Evolutionary conservation across 1,140 invertebrate species (phyloP), one percentile per base, ranked within the genome.

Genomic region (Nebria ingens): DNA sequence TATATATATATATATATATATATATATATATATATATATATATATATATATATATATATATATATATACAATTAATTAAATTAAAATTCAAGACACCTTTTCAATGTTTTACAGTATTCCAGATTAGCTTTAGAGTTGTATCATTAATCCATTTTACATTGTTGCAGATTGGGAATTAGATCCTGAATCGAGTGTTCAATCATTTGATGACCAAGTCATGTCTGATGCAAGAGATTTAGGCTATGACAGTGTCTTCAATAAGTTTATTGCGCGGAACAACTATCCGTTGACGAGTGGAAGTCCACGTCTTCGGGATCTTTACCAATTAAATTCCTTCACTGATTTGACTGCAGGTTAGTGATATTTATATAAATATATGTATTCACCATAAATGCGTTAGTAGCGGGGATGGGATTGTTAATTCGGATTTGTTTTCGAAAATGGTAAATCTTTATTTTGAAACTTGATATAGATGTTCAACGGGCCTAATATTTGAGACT

Each of bases 121-220:
- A n/a, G 51, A 29, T 12, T 17, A 20, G 9, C 15, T 15, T 19
- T 15, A 22, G 29, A 20, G n/a, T 50, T 22, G 20, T 58, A 56
- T 21, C 12, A 58, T 19, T 57, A 56, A 12, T 20, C 23, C n/a
- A 15, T 21, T 42, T 23, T 54, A 15, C 15, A n/a, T 50, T 50
- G 17, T 58, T 61, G 34, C 55, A 71, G 71, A 71, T 62, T 72
- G 71, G 71, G 71, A 72, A 57, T 58, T 70, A 51, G 66, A 65
- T 49, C 61, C 63, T 13, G 63, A 65, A 19, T 63, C 66, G 29
- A 59, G 58, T 51, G 58, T 62, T 49, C 57, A 58, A 22, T 53
- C 52, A 6, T 45, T 11, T 17, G 40, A 45, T 9, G 40, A 45
- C 17, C 25, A 34, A 34, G 17, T 4, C 4, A 11, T 17, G 6